Percentiles rank a stretch among this genome's conserved stretches.
Evolutionary conservation across 2,113 vertebrate species (phyloP).

Genomic region (Chloropsis hardwickii): DNA sequence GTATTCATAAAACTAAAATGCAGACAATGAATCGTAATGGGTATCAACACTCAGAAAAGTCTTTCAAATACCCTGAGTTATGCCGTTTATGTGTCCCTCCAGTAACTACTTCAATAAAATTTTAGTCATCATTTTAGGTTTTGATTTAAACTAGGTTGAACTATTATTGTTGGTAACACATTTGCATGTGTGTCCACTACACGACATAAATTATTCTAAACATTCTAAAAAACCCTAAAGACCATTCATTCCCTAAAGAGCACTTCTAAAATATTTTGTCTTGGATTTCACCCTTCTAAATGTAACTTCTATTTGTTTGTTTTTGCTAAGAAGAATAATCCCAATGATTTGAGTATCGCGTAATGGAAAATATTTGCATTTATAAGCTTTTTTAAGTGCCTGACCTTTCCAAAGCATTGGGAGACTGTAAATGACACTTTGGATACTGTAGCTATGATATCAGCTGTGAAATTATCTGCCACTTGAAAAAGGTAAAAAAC

Average conservation of each 20-base stretch:
- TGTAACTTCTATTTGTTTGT: background rate
- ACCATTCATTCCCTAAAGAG: background rate
- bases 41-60: background rate
- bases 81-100: background rate
- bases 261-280: slow-evolving; percentile 30
- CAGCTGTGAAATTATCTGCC: background rate
- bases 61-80: background rate
- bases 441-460: background rate
- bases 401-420: background rate
- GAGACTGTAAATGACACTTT: background rate
- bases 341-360: background rate
- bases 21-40: background rate
- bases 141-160: background rate
- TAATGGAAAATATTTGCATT: background rate
- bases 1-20: background rate
- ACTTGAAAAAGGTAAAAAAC: background rate
- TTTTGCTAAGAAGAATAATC: background rate
- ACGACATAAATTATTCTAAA: background rate
- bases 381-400: background rate
- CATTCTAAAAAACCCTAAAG: background rate
- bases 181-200: background rate
- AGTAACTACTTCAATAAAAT: background rate
- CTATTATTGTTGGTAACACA: background rate
- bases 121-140: background rate
- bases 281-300: background rate